Conservation (phyloP, 2,113 vertebrate genomes). For the Emydocephalus ijimae region DNA sequence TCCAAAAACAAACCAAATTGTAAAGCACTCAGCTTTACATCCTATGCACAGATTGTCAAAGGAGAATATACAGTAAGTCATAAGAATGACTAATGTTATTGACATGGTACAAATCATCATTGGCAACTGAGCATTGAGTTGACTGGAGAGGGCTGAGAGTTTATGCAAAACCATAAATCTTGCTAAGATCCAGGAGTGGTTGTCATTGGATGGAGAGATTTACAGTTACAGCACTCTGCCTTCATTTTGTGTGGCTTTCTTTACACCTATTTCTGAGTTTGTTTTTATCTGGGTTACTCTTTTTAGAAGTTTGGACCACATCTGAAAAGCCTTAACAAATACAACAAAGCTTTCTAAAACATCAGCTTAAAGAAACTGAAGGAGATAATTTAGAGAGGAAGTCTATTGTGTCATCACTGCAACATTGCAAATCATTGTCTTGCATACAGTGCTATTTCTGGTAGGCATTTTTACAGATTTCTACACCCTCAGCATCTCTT, state of each 20-base stretch:
- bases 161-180: constrained; percentile 5
- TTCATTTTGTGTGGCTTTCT: constrained; percentile 23
- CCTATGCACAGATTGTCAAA: neutral
- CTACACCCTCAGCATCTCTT: neutral
- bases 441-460: constrained; percentile 30
- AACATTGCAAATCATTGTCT: constrained; percentile 52
- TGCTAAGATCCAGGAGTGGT: neutral
- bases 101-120: neutral
- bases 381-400: constrained; percentile 13
- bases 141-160: neutral
- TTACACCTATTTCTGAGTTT: constrained; percentile 22
- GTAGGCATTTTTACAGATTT: constrained; percentile 52
- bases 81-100: neutral
- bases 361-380: constrained; percentile 61
- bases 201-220: neutral
- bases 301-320: neutral
- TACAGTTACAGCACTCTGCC: neutral
- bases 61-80: neutral
- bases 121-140: neutral
- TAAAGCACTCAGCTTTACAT: neutral
- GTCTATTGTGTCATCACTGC: constrained; percentile 60
- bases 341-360: constrained; percentile 43
- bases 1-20: neutral
- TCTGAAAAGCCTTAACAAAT: constrained; percentile 43
- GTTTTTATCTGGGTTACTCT: neutral